phyloP scores from a whole-genome alignment of 2,113 vertebrate genomes.

The Antigone vipio region DNA sequence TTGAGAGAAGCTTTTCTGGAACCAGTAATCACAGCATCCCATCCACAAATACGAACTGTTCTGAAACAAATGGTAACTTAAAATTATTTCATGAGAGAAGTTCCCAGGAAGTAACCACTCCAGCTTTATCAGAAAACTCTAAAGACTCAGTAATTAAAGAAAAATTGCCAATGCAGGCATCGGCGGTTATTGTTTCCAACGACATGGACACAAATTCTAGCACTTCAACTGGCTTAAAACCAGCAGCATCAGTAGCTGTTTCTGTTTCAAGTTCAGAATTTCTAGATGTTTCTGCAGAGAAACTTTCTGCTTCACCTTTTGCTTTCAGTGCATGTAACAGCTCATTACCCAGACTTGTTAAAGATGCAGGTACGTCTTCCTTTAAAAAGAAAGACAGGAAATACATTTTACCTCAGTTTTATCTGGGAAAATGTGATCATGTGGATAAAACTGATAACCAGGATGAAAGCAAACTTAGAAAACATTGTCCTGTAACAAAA shows the following conservation, averaged over 20 bases:
- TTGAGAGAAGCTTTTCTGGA: background rate
- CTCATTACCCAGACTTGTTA: background rate
- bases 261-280: background rate
- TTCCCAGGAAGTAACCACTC: background rate
- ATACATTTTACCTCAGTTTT: slow-evolving; percentile 31
- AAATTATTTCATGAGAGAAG: background rate
- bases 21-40: background rate
- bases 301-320: background rate
- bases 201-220: background rate
- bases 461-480: background rate
- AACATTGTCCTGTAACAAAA: background rate
- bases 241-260: background rate
- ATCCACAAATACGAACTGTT: background rate
- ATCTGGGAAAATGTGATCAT: background rate
- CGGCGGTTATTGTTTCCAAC: background rate
- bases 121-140: background rate
- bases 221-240: background rate
- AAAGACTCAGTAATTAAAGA: background rate
- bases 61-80: background rate
- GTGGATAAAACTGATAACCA: background rate
- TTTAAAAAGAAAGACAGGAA: slow-evolving; percentile 26
- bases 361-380: background rate
- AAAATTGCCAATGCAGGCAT: background rate
- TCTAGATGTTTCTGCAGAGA: background rate
- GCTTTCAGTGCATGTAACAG: slow-evolving; percentile 3